A percentile compares a stretch with the other conserved stretches of the same genome.
These are phyloP conservation scores for Rhinolophus ferrumequinum DNA, from an alignment of 2,113 vertebrate genomes.

Conservation along the genomic window DNA sequence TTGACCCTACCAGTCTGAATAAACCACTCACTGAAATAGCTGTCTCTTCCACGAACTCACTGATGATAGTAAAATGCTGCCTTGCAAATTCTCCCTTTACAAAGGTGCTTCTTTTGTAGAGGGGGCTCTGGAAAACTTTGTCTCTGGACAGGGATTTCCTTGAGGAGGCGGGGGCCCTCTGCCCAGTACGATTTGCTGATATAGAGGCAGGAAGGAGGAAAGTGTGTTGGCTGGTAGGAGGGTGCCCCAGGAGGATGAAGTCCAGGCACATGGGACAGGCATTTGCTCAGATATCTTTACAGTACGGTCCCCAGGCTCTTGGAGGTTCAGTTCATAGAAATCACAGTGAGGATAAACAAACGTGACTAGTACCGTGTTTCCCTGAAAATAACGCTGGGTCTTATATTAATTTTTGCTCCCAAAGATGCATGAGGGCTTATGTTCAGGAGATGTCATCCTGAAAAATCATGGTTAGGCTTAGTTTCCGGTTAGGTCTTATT, in stretches of 20 bases:
- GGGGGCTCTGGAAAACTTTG: background rate
- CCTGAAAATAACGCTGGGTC: no score
- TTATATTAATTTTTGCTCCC: no score
- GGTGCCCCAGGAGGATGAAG: background rate
- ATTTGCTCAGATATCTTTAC: background rate
- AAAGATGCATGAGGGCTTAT: no score
- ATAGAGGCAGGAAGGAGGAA: background rate
- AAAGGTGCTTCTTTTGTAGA: background rate
- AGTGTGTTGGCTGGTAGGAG: background rate
- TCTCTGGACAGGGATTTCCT: conserved; percentile 5
- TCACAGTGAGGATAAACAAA: background rate
- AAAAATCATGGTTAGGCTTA: no score
- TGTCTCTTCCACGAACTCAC: conserved; percentile 2
- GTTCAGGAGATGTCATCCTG: no score
- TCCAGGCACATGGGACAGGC: background rate
- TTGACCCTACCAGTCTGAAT: conserved; percentile 62
- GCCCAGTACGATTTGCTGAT: background rate
- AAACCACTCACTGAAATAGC: conserved; percentile 65
- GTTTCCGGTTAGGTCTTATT: no score
- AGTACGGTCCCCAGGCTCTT: background rate
- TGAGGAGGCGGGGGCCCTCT: background rate
- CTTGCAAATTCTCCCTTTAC: conserved; percentile 10
- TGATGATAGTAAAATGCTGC: conserved; percentile 18
- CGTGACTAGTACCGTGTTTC: background rate
- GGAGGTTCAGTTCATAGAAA: background rate